These are phyloP conservation scores for Leucosticte australis DNA, from an alignment of 2,113 vertebrate genomes.

Conservation along the genomic window DNA sequence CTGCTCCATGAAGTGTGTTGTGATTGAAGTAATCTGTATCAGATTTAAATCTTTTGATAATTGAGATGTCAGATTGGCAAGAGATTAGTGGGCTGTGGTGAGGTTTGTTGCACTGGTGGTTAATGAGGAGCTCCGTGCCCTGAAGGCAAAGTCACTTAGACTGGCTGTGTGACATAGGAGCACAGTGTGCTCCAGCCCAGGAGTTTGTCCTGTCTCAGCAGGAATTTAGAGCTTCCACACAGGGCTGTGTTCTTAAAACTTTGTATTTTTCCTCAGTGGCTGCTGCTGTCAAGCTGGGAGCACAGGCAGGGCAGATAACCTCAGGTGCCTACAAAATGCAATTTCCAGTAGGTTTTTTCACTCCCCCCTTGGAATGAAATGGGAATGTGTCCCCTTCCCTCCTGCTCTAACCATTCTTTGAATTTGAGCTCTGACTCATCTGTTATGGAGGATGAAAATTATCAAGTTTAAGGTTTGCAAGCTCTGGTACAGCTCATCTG, in stretches of 20 bases:
- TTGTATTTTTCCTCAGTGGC: not conserved
- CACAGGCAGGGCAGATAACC: not conserved
- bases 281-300: not conserved
- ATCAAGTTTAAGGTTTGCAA: not conserved
- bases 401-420: not conserved
- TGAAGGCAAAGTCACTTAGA: not conserved
- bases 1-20: conserved; percentile 30
- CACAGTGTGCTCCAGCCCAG: not conserved
- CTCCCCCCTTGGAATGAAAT: not conserved
- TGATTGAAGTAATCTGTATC: conserved; percentile 78
- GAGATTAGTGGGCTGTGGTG: conserved; percentile 78
- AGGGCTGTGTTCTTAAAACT: not conserved
- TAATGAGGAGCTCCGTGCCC: conserved; percentile 33
- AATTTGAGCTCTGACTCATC: not conserved
- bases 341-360: not conserved
- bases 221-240: not conserved
- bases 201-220: not conserved
- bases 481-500: not conserved
- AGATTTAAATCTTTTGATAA: conserved; percentile 79
- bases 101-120: not conserved
- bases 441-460: not conserved
- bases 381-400: not conserved
- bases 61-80: conserved; percentile 82
- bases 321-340: accelerated
- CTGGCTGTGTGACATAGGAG: conserved; percentile 25